phyloP scores from a whole-genome alignment of 2,797 vertebrate species.

The Rhabdomys pumilio region DNA sequence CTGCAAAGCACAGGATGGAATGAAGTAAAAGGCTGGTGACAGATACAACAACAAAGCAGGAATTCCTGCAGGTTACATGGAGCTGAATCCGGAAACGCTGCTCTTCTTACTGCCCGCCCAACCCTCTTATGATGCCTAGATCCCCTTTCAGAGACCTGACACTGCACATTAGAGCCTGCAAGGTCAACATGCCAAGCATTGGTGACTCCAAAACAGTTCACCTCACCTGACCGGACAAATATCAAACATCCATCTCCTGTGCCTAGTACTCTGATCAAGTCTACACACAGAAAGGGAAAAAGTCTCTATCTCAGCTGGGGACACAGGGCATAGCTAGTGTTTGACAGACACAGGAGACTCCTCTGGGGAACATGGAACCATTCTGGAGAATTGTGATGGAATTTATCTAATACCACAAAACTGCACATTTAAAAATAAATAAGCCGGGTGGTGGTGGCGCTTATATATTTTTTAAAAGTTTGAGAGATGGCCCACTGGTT shows the following conservation, averaged over 20 bases:
- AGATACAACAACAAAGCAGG: not conserved
- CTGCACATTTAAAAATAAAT: not conserved
- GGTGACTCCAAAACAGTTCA: constrained; percentile 40
- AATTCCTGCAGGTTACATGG: too few species aligned
- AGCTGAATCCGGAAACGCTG: not conserved
- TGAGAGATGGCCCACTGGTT: not conserved
- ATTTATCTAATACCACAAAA: not conserved
- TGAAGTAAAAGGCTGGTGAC: not conserved
- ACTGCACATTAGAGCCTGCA: not conserved
- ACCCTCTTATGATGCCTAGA: not conserved
- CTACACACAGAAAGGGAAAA: not conserved
- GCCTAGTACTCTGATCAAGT: not conserved
- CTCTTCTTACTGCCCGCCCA: not conserved
- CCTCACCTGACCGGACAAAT: constrained; percentile 28
- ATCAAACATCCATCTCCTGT: not conserved
- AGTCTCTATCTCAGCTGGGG: not conserved
- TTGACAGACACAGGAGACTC: not conserved
- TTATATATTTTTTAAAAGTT: not conserved
- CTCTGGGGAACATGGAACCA: not conserved
- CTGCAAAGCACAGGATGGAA: not conserved
- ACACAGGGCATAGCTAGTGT: not conserved
- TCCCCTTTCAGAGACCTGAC: not conserved
- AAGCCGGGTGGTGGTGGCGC: too few species aligned
- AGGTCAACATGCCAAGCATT: not conserved
- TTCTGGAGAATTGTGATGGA: not conserved